Evolutionary conservation across 2,888 invertebrate genomes (phyloP).

Genomic region (Allophyes oxyacanthae): DNA sequence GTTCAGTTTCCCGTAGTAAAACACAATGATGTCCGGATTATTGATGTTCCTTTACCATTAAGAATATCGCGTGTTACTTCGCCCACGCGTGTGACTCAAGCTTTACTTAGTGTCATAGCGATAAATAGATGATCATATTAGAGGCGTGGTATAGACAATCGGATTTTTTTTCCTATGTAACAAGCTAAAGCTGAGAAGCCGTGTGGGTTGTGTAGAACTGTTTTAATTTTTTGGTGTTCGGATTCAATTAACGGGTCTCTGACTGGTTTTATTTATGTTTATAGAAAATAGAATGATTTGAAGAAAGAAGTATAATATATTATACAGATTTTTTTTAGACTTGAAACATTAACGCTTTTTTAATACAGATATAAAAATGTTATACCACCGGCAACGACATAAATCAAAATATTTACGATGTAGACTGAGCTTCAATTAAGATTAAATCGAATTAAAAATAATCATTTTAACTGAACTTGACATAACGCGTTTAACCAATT

Average conservation of each 20-base stretch:
- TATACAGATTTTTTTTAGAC: conserved; percentile 24
- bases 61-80: conserved; percentile 49
- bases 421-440: conserved; percentile 8
- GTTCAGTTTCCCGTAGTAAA: conserved; percentile 37
- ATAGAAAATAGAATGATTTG: conserved; percentile 12
- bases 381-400: conserved; percentile 1
- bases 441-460: conserved; percentile 24
- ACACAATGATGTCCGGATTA: conserved; percentile 38
- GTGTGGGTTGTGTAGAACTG: conserved; percentile 44
- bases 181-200: conserved; percentile 18
- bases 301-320: conserved; percentile 4
- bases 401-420: conserved; percentile 15
- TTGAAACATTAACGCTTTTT: not conserved
- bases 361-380: conserved; percentile 23
- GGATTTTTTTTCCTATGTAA: conserved; percentile 40
- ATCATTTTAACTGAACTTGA: conserved; percentile 6
- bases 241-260: conserved; percentile 43
- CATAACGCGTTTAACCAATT: conserved; percentile 23
- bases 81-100: conserved; percentile 58
- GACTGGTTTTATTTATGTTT: conserved; percentile 4
- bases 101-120: conserved; percentile 51
- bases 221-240: conserved; percentile 22
- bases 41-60: conserved; percentile 47
- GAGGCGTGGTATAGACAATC: conserved; percentile 48
- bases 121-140: conserved; percentile 54